A percentile compares a stretch with the other conserved stretches of the same genome.
Conservation (phyloP, 2,113 vertebrate species). For the Pyrgilauda ruficollis region DNA sequence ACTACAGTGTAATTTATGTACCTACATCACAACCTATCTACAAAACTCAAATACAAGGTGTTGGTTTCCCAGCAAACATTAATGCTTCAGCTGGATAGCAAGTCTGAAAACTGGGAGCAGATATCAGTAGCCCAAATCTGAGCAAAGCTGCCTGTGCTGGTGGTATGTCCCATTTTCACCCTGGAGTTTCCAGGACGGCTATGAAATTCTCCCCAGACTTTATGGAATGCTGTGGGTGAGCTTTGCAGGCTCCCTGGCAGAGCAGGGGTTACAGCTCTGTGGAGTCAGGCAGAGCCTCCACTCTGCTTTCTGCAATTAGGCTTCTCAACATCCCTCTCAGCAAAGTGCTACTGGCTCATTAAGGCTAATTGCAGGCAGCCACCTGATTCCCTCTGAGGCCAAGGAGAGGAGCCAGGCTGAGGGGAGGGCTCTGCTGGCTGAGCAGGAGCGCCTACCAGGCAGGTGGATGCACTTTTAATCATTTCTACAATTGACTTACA, state of each 20-base stretch:
- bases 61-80: neutral
- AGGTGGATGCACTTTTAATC: constrained; percentile 55
- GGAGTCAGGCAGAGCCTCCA: neutral
- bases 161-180: neutral
- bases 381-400: neutral
- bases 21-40: neutral
- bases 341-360: constrained; percentile 37
- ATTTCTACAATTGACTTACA: constrained; percentile 31
- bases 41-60: neutral
- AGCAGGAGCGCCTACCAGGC: neutral
- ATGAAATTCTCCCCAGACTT: neutral
- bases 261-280: neutral
- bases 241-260: neutral
- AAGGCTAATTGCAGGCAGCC: constrained; percentile 50
- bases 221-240: rapidly evolving
- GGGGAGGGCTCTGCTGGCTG: neutral
- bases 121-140: neutral
- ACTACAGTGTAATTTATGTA: constrained; percentile 42
- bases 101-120: neutral
- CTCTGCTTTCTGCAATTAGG: constrained; percentile 28
- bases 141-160: neutral
- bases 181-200: neutral
- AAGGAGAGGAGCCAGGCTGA: neutral
- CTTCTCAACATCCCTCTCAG: constrained; percentile 24
- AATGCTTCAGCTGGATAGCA: neutral